Evolutionary conservation across 2,888 invertebrate genomes (phyloP).

Genomic region (Aspidapion aeneum): DNA sequence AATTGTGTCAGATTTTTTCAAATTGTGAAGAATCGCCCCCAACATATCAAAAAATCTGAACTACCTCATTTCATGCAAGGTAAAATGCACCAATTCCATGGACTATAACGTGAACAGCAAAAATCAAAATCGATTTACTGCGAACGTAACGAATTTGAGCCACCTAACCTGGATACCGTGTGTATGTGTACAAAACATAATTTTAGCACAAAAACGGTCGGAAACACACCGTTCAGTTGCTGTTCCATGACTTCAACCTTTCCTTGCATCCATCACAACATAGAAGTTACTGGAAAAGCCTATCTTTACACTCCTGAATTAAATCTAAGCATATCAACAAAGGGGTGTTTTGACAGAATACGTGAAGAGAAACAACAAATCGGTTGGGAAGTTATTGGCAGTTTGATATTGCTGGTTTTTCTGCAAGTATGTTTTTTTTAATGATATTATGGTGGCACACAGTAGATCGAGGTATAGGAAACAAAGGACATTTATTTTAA

Average conservation of each 20-base stretch:
- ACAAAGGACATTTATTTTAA: no score
- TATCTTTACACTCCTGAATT: conserved; percentile 54
- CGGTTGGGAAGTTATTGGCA: conserved; percentile 41
- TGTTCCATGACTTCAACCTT: conserved; percentile 54
- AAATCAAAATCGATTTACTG: no score
- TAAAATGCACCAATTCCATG: no score
- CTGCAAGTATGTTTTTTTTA: conserved; percentile 32
- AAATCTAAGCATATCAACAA: conserved; percentile 43
- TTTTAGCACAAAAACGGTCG: conserved; percentile 36
- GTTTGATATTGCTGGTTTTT: conserved; percentile 34
- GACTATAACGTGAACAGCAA: no score
- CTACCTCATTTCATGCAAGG: no score
- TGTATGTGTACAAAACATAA: not conserved
- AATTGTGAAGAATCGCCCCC: no score
- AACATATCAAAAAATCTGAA: no score
- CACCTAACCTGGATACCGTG: no score
- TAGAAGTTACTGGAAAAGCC: conserved; percentile 52
- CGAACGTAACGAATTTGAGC: no score
- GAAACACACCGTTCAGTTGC: conserved; percentile 62
- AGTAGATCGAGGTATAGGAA: no score
- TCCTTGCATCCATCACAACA: conserved; percentile 59
- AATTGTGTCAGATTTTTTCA: no score
- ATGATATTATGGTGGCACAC: no score
- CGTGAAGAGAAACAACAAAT: conserved; percentile 35
- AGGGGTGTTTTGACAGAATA: conserved; percentile 42